A percentile compares a stretch with the other conserved stretches of the same genome.
These are phyloP conservation scores for Leuciscus waleckii DNA, from an alignment of 2,797 vertebrate genomes.

Conservation along the genomic window DNA sequence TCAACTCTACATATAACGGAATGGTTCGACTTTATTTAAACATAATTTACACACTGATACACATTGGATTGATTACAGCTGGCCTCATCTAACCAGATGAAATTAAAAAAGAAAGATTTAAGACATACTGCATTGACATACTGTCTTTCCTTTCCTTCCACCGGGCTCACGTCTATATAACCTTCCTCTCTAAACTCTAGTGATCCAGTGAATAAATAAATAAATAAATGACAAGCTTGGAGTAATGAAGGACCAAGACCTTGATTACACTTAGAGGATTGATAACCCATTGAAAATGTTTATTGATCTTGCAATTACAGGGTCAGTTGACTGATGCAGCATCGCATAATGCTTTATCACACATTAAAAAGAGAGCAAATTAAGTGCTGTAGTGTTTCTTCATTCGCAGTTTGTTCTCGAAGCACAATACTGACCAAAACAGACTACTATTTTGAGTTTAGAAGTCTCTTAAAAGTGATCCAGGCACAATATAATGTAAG, in stretches of 20 bases:
- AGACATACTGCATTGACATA: background rate
- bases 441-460: background rate
- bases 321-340: slow-evolving; percentile 18
- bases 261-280: slow-evolving; percentile 41
- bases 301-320: slow-evolving; percentile 39
- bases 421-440: background rate
- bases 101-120: background rate
- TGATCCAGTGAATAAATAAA: background rate
- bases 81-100: background rate
- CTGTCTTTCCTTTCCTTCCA: background rate
- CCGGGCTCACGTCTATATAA: background rate
- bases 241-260: slow-evolving; percentile 19
- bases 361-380: slow-evolving; percentile 15
- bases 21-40: background rate
- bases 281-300: slow-evolving; percentile 42
- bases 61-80: background rate
- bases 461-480: background rate
- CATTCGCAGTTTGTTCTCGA: background rate
- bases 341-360: slow-evolving; percentile 27
- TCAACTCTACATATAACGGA: background rate
- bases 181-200: slow-evolving; percentile 3
- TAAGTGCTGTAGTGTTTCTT: background rate
- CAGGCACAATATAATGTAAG: background rate
- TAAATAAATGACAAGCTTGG: background rate
- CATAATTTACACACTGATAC: background rate